These are phyloP conservation scores for Philereme transversata DNA, from an alignment of 2,888 invertebrate genomes.

Conservation along the genomic window DNA sequence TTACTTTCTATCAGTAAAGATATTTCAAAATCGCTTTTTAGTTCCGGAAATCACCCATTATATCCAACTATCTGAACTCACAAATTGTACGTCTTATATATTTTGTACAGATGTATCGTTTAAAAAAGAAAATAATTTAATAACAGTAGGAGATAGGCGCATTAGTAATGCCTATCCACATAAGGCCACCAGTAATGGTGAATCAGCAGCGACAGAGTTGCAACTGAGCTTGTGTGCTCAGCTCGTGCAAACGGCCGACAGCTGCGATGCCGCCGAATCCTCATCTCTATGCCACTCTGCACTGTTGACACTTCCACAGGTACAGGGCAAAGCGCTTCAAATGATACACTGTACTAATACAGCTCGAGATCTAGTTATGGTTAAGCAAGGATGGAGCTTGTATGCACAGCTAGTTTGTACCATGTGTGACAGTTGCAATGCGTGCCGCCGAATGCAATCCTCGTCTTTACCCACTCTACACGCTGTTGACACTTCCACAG, in stretches of 20 bases:
- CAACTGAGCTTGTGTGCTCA: slow-evolving; percentile 45
- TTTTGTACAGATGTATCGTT: too few species aligned
- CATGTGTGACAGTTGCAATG: slow-evolving; percentile 65
- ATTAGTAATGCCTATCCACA: slow-evolving; percentile 1
- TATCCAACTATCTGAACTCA: too few species aligned
- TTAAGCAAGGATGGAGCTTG: slow-evolving; percentile 41
- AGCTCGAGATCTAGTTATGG: slow-evolving; percentile 31
- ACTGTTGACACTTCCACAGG: slow-evolving; percentile 55
- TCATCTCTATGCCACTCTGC: slow-evolving; percentile 43
- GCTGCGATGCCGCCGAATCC: slow-evolving; percentile 61
- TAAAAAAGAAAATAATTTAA: too few species aligned
- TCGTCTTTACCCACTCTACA: slow-evolving; percentile 44
- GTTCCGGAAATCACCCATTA: too few species aligned
- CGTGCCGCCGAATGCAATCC: slow-evolving; percentile 63
- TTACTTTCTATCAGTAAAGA: too few species aligned
- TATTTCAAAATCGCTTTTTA: too few species aligned
- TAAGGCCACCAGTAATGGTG: slow-evolving; percentile 36
- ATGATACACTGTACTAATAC: slow-evolving; percentile 1
- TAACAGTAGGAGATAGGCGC: background rate
- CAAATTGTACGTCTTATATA: too few species aligned
- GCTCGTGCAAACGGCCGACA: slow-evolving; percentile 60
- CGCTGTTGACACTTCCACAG: slow-evolving; percentile 55
- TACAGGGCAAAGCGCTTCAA: slow-evolving; percentile 23
- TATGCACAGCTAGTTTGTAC: slow-evolving; percentile 53
- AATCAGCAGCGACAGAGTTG: slow-evolving; percentile 30